These are phyloP conservation scores for Mylabris phalerata DNA, from an alignment of 1,140 invertebrate genomes.

Conservation along the genomic window DNA sequence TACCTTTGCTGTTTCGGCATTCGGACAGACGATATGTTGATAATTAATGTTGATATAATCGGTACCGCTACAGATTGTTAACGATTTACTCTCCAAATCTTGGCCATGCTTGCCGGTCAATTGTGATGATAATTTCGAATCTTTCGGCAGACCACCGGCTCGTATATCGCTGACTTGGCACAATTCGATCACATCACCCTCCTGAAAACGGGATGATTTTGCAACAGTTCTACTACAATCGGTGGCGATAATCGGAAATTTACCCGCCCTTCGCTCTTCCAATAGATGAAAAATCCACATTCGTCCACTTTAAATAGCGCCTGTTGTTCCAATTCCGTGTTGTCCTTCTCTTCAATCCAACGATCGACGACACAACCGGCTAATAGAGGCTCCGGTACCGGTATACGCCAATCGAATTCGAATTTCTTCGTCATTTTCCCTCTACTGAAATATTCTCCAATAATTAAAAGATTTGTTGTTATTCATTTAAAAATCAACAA, in stretches of 20 bases:
- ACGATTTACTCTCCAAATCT: conserved; percentile 86
- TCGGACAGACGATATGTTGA: conserved; percentile 91
- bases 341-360: conserved; percentile 96
- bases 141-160: conserved; percentile 83
- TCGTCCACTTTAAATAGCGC: conserved; percentile 95
- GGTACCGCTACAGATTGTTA: conserved; percentile 98
- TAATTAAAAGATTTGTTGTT: too few relatives aligned
- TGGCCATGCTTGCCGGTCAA: conserved; percentile 67
- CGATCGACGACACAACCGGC: conserved; percentile 84
- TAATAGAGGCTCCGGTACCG: conserved; percentile 81
- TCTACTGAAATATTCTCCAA: not conserved
- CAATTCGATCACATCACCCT: conserved; percentile 92
- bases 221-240: not conserved
- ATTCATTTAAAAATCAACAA: too few relatives aligned
- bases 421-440: conserved; percentile 89
- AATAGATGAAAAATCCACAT: conserved; percentile 98
- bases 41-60: conserved; percentile 99
- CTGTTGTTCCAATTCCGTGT: conserved; percentile 77
- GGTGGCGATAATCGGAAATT: conserved; percentile 3
- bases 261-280: conserved; percentile 94
- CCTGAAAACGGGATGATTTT: conserved; percentile 51
- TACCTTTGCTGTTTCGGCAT: conserved; percentile 88
- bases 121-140: conserved; percentile 75
- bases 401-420: conserved; percentile 96
- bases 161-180: conserved; percentile 96